Evolutionary conservation across 2,888 invertebrate species (phyloP).

Genomic region (Ormia ochracea): DNA sequence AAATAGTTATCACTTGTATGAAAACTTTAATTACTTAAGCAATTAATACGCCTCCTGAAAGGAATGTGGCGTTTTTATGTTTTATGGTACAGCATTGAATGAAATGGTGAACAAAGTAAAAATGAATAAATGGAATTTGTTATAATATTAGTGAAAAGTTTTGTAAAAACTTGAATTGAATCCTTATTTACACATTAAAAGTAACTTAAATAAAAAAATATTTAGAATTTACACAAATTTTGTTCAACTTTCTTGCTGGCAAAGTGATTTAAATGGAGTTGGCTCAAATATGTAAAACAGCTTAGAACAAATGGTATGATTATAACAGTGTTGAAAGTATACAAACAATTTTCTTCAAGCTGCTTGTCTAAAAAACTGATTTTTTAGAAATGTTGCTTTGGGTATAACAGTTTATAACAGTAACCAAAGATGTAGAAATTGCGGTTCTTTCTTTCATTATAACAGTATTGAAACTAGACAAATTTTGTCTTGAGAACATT

Average conservation of each 20-base stretch:
- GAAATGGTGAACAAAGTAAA: neutral
- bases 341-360: too few species aligned
- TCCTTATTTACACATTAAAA: neutral
- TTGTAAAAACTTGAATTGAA: neutral
- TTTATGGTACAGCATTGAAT: neutral
- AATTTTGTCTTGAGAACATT: too few species aligned
- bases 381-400: too few species aligned
- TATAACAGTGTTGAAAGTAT: neutral
- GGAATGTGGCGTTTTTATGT: slow-evolving; percentile 22
- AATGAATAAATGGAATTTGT: slow-evolving; percentile 3
- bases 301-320: neutral
- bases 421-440: too few species aligned
- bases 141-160: slow-evolving; percentile 19
- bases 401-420: neutral
- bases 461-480: too few species aligned
- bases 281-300: neutral
- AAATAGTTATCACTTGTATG: neutral
- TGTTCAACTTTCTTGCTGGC: slow-evolving; percentile 23
- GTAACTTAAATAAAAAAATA: neutral
- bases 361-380: too few species aligned
- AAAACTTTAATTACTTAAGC: slow-evolving; percentile 1
- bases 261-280: neutral
- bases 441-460: too few species aligned
- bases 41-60: slow-evolving; percentile 50
- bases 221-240: slow-evolving; percentile 31